phyloP scores from a whole-genome alignment of 1,140 invertebrate species.

The Dufourea novaeangliae region DNA sequence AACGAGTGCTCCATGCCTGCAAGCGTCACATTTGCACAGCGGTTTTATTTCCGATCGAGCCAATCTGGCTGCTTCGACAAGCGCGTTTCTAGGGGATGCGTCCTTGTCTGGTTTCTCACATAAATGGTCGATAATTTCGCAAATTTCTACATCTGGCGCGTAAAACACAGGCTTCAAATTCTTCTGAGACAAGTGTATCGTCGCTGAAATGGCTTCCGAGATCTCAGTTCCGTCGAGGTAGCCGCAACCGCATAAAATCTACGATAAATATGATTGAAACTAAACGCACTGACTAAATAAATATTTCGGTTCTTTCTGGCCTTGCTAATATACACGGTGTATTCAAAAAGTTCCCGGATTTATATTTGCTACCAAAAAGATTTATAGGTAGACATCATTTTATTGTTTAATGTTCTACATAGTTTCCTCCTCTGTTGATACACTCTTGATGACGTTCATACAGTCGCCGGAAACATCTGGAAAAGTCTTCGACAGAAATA shows the following conservation, averaged over 20 bases:
- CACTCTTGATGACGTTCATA: too few relatives aligned
- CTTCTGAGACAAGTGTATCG: slow-evolving; percentile 82
- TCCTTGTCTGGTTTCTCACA: slow-evolving; percentile 72
- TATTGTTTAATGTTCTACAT: too few relatives aligned
- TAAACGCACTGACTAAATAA: neutral
- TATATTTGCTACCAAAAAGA: too few relatives aligned
- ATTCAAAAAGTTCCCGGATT: too few relatives aligned
- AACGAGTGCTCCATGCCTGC: slow-evolving; percentile 81
- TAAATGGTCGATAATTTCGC: slow-evolving; percentile 83
- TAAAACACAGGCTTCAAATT: slow-evolving; percentile 82
- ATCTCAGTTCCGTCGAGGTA: slow-evolving; percentile 85
- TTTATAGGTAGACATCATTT: too few relatives aligned
- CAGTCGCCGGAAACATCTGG: too few relatives aligned
- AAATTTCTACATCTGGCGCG: slow-evolving; percentile 83
- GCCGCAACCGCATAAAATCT: slow-evolving; percentile 85
- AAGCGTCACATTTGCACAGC: slow-evolving; percentile 78
- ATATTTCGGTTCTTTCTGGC: too few relatives aligned
- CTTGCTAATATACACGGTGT: too few relatives aligned
- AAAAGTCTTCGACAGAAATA: too few relatives aligned
- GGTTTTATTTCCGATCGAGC: slow-evolving; percentile 81
- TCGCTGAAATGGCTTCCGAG: slow-evolving; percentile 83
- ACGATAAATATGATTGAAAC: neutral
- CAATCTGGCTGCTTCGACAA: slow-evolving; percentile 84
- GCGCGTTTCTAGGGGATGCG: slow-evolving; percentile 79
- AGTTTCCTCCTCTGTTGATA: too few relatives aligned